These are phyloP conservation scores for Chrysomallon squamiferum DNA, from an alignment of 1,140 invertebrate genomes.

Conservation along the genomic window DNA sequence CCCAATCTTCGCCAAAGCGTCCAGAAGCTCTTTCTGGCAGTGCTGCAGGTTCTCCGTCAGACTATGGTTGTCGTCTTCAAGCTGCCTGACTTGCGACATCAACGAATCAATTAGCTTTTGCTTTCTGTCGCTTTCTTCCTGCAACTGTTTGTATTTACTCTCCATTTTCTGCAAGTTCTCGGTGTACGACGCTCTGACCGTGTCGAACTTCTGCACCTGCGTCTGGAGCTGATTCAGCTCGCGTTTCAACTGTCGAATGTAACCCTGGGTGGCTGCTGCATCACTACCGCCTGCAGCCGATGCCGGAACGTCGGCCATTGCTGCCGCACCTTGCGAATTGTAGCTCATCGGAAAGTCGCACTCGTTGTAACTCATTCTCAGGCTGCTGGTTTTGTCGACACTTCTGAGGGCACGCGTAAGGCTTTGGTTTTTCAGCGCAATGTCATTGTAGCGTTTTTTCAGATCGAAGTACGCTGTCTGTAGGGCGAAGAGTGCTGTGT, in stretches of 20 bases:
- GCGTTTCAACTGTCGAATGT: background rate
- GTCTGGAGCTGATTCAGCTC: background rate
- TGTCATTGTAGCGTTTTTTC: slow-evolving; percentile 21
- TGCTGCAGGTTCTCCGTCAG: background rate
- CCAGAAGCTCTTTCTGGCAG: background rate
- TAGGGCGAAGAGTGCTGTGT: slow-evolving; percentile 11
- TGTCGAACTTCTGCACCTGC: background rate
- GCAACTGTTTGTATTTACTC: background rate
- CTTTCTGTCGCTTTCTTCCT: background rate
- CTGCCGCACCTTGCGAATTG: slow-evolving; percentile 15
- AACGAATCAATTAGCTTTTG: background rate
- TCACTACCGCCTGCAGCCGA: background rate
- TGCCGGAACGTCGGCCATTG: background rate
- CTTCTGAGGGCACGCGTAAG: slow-evolving; percentile 10
- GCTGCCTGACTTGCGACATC: background rate
- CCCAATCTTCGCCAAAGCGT: background rate
- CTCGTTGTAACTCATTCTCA: background rate
- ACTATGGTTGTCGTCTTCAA: background rate
- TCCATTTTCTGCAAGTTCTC: background rate
- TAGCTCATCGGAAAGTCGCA: background rate
- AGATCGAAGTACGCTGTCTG: slow-evolving; percentile 22
- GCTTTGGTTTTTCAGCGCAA: background rate
- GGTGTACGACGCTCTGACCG: background rate
- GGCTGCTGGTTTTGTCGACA: slow-evolving; percentile 7
- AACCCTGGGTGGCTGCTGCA: background rate